Evolutionary conservation across 2,113 vertebrate genomes (phyloP).

Genomic region (Phodopus roborovskii): DNA sequence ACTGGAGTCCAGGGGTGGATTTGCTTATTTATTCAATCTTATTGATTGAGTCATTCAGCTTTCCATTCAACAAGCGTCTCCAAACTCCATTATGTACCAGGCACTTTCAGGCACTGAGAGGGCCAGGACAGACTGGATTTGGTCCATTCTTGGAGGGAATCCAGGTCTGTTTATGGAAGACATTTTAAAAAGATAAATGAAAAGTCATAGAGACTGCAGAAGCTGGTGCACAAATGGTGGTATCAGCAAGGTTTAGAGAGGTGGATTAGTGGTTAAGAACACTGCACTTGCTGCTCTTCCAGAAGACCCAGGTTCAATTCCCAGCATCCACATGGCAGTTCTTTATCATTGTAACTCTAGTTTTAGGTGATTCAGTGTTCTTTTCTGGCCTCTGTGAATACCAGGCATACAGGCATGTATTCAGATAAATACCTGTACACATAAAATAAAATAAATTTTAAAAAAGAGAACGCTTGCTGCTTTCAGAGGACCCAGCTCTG

Average conservation of each 20-base stretch:
- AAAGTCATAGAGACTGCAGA: background rate
- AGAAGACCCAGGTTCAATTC: background rate
- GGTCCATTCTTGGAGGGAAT: background rate
- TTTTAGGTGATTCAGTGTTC: background rate
- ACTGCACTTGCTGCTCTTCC: background rate
- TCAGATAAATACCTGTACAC: background rate
- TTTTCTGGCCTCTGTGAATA: background rate
- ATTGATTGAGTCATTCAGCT: background rate
- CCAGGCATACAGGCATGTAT: background rate
- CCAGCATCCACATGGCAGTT: background rate
- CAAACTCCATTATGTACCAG: background rate
- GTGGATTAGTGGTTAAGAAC: background rate
- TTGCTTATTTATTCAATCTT: slow-evolving; percentile 31
- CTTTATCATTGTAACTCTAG: background rate
- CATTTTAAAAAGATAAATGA: slow-evolving; percentile 25
- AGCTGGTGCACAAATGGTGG: background rate
- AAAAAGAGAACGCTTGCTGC: background rate
- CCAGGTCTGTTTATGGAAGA: background rate
- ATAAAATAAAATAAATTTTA: background rate
- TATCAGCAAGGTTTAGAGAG: background rate
- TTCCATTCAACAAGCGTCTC: slow-evolving; percentile 40
- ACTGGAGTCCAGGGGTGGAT: background rate
- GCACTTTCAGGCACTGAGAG: background rate
- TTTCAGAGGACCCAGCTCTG: background rate
- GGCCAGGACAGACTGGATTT: background rate